Base-by-base conservation (phyloP, 2,113 vertebrate species). In the Pleuronectes platessa region DNA sequence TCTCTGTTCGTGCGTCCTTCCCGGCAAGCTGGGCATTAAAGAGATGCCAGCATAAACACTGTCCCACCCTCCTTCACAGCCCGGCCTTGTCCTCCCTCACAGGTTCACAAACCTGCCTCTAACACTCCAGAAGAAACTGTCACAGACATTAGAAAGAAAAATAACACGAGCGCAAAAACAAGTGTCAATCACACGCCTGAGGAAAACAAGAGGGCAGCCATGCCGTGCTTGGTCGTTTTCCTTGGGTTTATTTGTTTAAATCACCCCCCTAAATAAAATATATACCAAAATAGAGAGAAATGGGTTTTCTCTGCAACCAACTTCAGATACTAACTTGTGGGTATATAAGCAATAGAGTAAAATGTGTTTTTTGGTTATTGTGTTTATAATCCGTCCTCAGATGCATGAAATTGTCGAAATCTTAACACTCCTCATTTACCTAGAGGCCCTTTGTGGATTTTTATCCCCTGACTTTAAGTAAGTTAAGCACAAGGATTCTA, bases 21-120 rank as follows among this genome's bases (percentile, higher is more conserved):
- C 55, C 84, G 62, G 37, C 49, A 47, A 79, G 47, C 27, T 35
- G 76, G 82, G 74, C 70, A 86, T 37, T 23, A 82, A 70, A 82
- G 76, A 65, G 37, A 75, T 68, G 74, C 75, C 72, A 75, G 76
- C 61, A 81, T 37, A 90, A 92, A 90, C 86, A 79, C 11, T 2
- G 76, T 76, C 88, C 84, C 90, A 80, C 86, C 79, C 82, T 82
- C 24, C 27, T 60, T 66, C 78, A 71, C 68, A 68, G 73, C 69
- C 62, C 78, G 68, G 61, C 61, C 68, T 51, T 51, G 26, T 66
- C 78, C 78, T 85, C 75, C 64, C 76, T 78, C 59, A 42, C 31
- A 2, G 27, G 67, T 21, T 61, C 80, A 78, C 74, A 83, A 83
- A 83, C 81, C 77, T 75, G 84, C 71, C 56, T 83, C 66, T 68